A percentile compares a stretch with the other conserved stretches of the same genome.
These are phyloP conservation scores for Drosophila nr. medialis DNA, from an alignment of 2,888 invertebrate species.

Conservation along the genomic window DNA sequence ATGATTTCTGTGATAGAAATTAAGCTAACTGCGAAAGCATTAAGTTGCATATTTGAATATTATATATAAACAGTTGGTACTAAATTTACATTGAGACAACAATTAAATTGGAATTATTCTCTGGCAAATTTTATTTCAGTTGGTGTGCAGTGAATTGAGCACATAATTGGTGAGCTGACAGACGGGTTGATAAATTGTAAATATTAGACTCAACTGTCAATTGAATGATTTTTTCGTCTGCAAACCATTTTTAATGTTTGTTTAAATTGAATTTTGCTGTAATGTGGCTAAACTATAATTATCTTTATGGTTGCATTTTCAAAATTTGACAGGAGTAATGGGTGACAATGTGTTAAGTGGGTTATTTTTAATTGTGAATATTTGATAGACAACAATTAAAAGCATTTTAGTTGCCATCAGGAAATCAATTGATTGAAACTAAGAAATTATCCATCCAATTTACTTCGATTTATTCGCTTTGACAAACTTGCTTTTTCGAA, in stretches of 20 bases:
- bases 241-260: neutral
- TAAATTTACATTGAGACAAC: neutral
- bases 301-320: neutral
- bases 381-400: neutral
- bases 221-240: neutral
- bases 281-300: neutral
- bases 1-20: neutral
- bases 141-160: neutral
- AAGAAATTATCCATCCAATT: neutral
- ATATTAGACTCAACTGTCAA: neutral
- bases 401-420: neutral
- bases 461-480: conserved; percentile 3
- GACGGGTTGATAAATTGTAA: neutral
- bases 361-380: neutral
- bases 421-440: neutral
- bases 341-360: neutral
- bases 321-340: neutral
- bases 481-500: neutral
- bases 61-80: neutral
- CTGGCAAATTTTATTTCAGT: neutral
- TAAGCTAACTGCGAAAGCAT: neutral
- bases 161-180: neutral
- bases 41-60: neutral
- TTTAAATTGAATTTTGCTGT: too few relatives aligned
- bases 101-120: neutral